Evolutionary conservation across 2,888 invertebrate species (phyloP).

Genomic region (Drosophila antonietae): DNA sequence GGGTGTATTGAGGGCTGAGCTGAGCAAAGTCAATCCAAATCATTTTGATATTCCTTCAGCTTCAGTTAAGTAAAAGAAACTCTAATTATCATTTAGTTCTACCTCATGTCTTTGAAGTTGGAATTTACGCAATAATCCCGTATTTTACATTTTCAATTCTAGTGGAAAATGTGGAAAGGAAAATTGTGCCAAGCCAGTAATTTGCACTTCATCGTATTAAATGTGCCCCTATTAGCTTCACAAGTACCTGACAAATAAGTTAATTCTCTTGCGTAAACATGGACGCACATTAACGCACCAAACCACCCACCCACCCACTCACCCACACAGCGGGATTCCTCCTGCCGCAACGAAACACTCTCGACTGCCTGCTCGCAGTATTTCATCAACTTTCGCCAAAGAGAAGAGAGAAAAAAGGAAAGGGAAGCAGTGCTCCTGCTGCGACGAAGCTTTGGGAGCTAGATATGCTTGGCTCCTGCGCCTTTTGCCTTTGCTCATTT

Average conservation of each 20-base stretch:
- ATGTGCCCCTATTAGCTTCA: conserved; percentile 78
- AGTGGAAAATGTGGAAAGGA: background rate
- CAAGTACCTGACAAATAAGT: conserved; percentile 81
- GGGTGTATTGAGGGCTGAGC: too few species aligned
- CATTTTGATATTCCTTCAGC: background rate
- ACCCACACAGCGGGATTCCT: conserved; percentile 2
- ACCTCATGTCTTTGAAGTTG: background rate
- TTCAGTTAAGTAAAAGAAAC: background rate
- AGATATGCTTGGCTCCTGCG: conserved; percentile 26
- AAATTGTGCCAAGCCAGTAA: conserved; percentile 47
- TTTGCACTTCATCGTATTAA: conserved; percentile 75
- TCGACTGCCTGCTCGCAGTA: conserved; percentile 30
- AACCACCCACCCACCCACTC: background rate
- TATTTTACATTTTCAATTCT: background rate
- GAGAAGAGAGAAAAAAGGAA: background rate
- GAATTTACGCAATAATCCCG: background rate
- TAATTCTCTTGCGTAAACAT: conserved; percentile 77
- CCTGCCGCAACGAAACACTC: conserved; percentile 30
- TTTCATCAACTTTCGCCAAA: conserved; percentile 67
- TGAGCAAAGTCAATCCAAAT: background rate
- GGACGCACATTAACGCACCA: conserved; percentile 68
- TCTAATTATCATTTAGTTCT: background rate
- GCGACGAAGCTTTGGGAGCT: background rate
- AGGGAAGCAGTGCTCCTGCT: background rate
- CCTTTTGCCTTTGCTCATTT: conserved; percentile 72